These are phyloP conservation scores for Ibycter americanus DNA, from an alignment of 2,797 vertebrate genomes.

Conservation along the genomic window DNA sequence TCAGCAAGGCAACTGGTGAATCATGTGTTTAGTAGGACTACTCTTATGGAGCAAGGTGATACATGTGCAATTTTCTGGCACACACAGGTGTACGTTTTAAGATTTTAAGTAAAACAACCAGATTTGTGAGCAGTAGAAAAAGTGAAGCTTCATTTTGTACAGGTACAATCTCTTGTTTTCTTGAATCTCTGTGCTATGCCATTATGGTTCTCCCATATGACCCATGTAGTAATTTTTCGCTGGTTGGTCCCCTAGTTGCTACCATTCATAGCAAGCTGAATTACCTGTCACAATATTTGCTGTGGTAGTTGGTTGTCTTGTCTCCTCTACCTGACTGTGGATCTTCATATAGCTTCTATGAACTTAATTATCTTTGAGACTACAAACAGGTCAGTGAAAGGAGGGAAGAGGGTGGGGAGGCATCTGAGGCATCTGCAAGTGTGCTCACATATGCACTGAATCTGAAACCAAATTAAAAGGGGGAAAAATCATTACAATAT, in stretches of 20 bases:
- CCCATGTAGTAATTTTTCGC: neutral
- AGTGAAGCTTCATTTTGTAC: neutral
- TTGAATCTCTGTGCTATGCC: fast-evolving
- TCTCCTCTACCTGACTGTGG: neutral
- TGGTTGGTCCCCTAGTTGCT: neutral
- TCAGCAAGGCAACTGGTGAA: neutral
- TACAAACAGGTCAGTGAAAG: neutral
- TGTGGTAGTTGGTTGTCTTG: neutral
- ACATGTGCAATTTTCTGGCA: neutral
- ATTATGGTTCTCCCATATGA: neutral
- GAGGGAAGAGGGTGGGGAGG: neutral
- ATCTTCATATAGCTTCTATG: neutral
- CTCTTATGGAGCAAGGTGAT: neutral
- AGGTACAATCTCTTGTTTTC: neutral
- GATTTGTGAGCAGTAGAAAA: neutral
- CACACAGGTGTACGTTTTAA: neutral
- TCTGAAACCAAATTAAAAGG: neutral
- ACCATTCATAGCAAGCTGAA: neutral
- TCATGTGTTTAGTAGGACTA: neutral
- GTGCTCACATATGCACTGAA: fast-evolving
- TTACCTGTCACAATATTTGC: fast-evolving
- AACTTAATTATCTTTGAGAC: neutral
- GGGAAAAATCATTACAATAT: neutral
- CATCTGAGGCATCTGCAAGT: neutral
- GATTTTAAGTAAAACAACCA: neutral